Percentiles rank a stretch among this genome's conserved stretches.
Evolutionary conservation across 2,797 vertebrate species (phyloP).

Genomic region (Anguilla marmorata): DNA sequence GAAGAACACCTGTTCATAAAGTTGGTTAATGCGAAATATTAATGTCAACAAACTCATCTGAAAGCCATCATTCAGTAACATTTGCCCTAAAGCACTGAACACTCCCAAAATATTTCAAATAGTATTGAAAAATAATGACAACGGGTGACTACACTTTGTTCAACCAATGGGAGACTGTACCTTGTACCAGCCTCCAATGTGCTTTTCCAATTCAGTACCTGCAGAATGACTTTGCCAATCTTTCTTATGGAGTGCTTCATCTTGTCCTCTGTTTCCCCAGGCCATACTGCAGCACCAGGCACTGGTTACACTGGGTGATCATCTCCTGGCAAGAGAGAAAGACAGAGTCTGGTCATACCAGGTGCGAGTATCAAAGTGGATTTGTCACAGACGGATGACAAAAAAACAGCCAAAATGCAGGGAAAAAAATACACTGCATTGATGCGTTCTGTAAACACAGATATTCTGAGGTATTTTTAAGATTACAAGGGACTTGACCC

Average conservation of each 20-base stretch:
- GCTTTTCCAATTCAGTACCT: conserved; percentile 98
- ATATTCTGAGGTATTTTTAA: no score
- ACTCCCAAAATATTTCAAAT: background rate
- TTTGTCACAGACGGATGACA: no score
- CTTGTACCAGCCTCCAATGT: conserved; percentile 84
- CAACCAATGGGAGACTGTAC: no score
- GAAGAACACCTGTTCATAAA: background rate
- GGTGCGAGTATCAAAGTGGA: no score
- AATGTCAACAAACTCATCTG: background rate
- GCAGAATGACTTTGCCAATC: conserved; percentile 98
- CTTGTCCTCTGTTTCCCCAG: conserved; percentile 96
- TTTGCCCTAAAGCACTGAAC: background rate
- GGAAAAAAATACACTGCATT: no score
- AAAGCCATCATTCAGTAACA: background rate
- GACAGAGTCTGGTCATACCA: background rate
- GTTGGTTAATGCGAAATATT: background rate
- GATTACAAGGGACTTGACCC: no score
- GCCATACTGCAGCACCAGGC: conserved; percentile 94
- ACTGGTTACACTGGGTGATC: conserved; percentile 97
- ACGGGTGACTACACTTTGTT: no score
- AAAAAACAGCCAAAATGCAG: no score
- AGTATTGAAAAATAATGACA: no score
- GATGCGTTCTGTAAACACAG: no score
- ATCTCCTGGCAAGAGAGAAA: conserved; percentile 80
- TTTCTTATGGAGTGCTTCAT: conserved; percentile 91